Base-by-base conservation (phyloP, 2,113 vertebrate species). In the Myrmecophaga tridactyla region DNA sequence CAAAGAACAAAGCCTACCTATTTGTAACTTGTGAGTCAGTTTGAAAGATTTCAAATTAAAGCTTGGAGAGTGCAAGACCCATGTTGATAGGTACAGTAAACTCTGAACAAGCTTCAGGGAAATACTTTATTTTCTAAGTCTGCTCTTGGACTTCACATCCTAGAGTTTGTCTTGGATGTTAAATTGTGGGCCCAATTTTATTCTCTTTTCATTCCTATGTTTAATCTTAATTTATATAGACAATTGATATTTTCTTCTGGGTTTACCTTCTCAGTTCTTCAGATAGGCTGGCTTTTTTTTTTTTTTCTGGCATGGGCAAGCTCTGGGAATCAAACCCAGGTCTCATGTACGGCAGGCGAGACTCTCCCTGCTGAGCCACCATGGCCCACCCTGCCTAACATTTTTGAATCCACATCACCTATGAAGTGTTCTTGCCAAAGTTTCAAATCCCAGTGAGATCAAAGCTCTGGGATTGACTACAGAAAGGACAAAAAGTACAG, bases 21-120 rank as follows among this genome's bases (percentile, higher is more conserved):
- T 94, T 95, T 95, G 82, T 94, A 80, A 92, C 31, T 69, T 89
- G 13, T n/a, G 9, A 96, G 41, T 41, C 43, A 84, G 17, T 8
- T 41, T 94, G 82, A 53, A 91, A 96, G 36, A 18, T 89, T 97
- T 86, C 48, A 62, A 18, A 77, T 12, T 10, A 73, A 86, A 11
- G 11, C 27, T 95, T 92, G 23, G 1, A 86, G 69, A 53, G 7
- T 80, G 20, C 67, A 95, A 89, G 70, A 17, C 15, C 60, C 76
- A 15, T 1, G 0, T 75, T 62, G 9, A n/a, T 70, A 60, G 9
- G 20, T 31, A 48, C 67, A 6, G 2, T 94, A 73, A 83, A 94
- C 65, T 1, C 51, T 69, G 39, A 72, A 41, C 63, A 36, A 62
- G 18, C 78, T 89, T 92, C 6, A 0, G 36, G 82, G 14, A 95